Conservation (phyloP, 2,113 vertebrate species). For the Sterrhoptilus dennistouni region DNA sequence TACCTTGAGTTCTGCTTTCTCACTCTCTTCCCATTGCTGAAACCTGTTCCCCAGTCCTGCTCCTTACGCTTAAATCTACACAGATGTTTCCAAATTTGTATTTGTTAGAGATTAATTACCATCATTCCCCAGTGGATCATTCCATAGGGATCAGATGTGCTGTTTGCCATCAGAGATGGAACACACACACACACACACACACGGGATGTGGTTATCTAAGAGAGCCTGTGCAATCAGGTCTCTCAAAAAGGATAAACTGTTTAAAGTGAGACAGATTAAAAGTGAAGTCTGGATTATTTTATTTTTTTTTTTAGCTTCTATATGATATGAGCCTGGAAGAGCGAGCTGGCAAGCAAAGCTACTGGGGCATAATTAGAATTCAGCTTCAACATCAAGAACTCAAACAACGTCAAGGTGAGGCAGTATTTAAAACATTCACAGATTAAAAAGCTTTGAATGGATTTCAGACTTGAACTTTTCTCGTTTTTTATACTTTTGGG, state of each 20-base stretch:
- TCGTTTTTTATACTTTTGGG: not conserved
- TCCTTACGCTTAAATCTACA: conserved; percentile 28
- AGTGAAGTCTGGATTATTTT: not conserved
- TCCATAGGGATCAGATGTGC: not conserved
- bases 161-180: not conserved
- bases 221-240: conserved; percentile 12
- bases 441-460: not conserved
- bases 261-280: conserved; percentile 55
- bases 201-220: not conserved
- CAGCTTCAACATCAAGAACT: not conserved
- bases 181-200: not conserved
- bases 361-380: not conserved
- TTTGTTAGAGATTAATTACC: conserved; percentile 64
- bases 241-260: conserved; percentile 33
- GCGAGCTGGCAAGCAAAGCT: not conserved
- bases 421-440: not conserved
- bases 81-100: conserved; percentile 66
- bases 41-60: not conserved
- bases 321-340: not conserved
- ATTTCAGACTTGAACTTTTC: not conserved
- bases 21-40: not conserved
- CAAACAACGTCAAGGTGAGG: conserved; percentile 9
- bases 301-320: not conserved
- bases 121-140: not conserved
- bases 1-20: conserved; percentile 14